These are phyloP conservation scores for Brachyistius frenatus DNA, from an alignment of 2,113 vertebrate species.

Conservation along the genomic window DNA sequence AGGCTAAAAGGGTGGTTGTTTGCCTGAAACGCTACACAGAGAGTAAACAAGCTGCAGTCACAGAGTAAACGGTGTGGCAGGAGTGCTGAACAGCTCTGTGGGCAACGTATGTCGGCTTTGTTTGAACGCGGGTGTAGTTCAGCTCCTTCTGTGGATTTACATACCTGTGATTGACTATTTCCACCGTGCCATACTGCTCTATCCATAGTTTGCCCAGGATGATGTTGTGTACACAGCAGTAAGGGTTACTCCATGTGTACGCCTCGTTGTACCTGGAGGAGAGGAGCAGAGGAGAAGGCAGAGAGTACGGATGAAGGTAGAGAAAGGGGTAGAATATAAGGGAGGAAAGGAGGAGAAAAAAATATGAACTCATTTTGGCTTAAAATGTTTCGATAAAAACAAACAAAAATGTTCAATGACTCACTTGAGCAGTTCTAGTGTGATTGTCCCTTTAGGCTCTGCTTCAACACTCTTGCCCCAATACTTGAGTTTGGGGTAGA, in stretches of 20 bases:
- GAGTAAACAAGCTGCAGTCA: slow-evolving; percentile 17
- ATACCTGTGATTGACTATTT: slow-evolving; percentile 76
- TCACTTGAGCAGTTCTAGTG: slow-evolving; percentile 76
- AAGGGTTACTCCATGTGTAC: slow-evolving; percentile 78
- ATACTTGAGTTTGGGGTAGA: slow-evolving; percentile 79
- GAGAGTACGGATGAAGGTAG: not conserved
- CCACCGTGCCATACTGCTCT: slow-evolving; percentile 77
- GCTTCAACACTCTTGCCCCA: slow-evolving; percentile 79
- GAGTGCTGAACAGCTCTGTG: slow-evolving; percentile 8
- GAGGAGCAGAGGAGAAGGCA: not conserved
- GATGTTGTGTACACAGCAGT: slow-evolving; percentile 77
- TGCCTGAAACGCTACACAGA: slow-evolving; percentile 2
- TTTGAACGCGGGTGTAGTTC: not conserved
- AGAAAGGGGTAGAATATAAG: too few relatives aligned
- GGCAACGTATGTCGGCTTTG: not conserved
- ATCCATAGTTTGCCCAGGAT: slow-evolving; percentile 79
- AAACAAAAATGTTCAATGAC: not conserved
- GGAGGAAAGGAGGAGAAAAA: not conserved
- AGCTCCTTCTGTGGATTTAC: slow-evolving; percentile 4
- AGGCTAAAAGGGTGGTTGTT: slow-evolving; percentile 13
- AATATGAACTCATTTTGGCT: not conserved
- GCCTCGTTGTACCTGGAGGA: slow-evolving; percentile 64
- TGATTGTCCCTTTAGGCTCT: slow-evolving; percentile 77
- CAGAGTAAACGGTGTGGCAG: not conserved
- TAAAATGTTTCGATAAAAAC: too few relatives aligned